Evolutionary conservation across 1,140 invertebrate genomes (phyloP), one percentile per base, ranked within the genome.

Genomic region (Scaptomyza graminum): DNA sequence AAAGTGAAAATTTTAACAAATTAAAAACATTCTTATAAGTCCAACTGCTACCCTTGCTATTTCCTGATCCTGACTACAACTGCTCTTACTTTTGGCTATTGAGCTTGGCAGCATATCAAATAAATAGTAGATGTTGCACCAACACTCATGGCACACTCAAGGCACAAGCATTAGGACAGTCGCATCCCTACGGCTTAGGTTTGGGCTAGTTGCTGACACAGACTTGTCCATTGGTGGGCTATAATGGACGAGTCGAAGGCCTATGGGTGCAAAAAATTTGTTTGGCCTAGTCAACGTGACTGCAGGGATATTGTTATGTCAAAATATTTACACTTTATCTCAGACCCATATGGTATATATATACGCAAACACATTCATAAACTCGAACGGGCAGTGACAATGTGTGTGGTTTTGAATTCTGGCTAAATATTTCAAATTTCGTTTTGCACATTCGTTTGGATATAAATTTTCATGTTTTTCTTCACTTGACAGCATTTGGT

Each of bases 311-410:
- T 80, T 85, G 74, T 79, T 68, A 82, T 87, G 81, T 87, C 78
- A 85, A 87, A 85, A 87, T 85, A 85, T 87, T 85, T 85, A 78
- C 81, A 87, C 78, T 74, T 81, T 77, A 87, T 84, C 15, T 0
- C 18, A 22, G 18, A 22, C 18, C 2, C 18, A 22, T 22, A 22
- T 22, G 18, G 18, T 22, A 22, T 22, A 22, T 22, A 2, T 22
- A 22, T 22, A n/a, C n/a, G 0, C 18, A 22, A 22, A 65, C 18
- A 43, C 15, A 49, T 22, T 9, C 43, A 44, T 22, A 43, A 39
- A 31, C 44, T 41, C n/a, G 37, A 3, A 41, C 0, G 41, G n/a
- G 46, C 62, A 55, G 22, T 46, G 59, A 54, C 62, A 68, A 46
- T 76, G 60, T 62, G 66, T 65, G 37, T 56, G 49, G 46, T 44